Evolutionary conservation across 2,888 invertebrate species (phyloP).

Genomic region (Allophyes oxyacanthae): DNA sequence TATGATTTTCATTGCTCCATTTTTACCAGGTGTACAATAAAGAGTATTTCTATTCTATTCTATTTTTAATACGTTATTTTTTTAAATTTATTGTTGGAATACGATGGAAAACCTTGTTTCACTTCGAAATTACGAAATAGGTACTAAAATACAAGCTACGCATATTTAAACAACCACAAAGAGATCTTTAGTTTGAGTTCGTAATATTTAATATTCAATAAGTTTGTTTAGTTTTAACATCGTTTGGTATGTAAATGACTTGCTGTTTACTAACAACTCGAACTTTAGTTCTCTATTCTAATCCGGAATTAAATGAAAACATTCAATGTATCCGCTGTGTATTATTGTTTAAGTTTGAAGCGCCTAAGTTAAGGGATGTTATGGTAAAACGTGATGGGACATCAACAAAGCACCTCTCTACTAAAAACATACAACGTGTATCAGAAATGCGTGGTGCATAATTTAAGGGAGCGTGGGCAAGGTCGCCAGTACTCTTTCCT

Average conservation of each 20-base stretch:
- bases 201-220: constrained; percentile 26
- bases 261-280: constrained; percentile 14
- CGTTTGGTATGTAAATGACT: constrained; percentile 42
- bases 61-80: too few relatives aligned
- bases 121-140: too few relatives aligned
- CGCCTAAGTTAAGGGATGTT: constrained; percentile 5
- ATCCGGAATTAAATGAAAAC: constrained; percentile 36
- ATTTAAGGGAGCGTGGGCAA: too few relatives aligned
- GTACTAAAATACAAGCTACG: not conserved
- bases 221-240: constrained; percentile 19
- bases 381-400: not conserved
- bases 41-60: too few relatives aligned
- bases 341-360: constrained; percentile 6
- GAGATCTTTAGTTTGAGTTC: constrained; percentile 13
- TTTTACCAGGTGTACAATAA: too few relatives aligned
- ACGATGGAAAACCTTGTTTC: too few relatives aligned
- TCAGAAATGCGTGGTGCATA: too few relatives aligned
- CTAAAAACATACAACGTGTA: too few relatives aligned
- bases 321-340: constrained; percentile 18
- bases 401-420: too few relatives aligned
- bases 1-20: too few relatives aligned
- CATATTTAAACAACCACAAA: not conserved
- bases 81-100: too few relatives aligned
- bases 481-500: too few relatives aligned
- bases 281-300: constrained; percentile 12